Evolutionary conservation across 1,140 invertebrate genomes (phyloP), one percentile per base, ranked within the genome.

Genomic region (Magallana angulata): DNA sequence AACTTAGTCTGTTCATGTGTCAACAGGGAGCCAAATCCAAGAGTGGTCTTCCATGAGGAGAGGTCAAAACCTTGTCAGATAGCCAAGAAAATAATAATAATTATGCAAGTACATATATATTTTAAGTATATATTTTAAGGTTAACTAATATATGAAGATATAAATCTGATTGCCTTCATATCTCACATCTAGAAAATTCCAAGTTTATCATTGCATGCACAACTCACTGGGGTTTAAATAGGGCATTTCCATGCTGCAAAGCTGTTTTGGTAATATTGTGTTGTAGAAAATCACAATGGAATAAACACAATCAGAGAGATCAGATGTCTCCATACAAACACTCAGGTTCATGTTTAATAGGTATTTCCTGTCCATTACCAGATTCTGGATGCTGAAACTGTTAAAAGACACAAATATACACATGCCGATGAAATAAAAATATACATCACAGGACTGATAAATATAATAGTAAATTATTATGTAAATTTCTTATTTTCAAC

Each of bases 291-390:
- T 62, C 14, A 68, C 58, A 14, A 88, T 57, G n/a, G 80, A 36
- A 18, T 60, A 62, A 1, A 89, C 18, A 85, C 85, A 86, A 18
- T 80, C 71, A 76, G 59, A 36, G 1, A 80, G 57, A 24, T 81
- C 71, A 71, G 84, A 76, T 3, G 88, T 82, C 82, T 89, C 88
- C 24, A 86, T 81, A 85, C 88, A 89, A 30, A 89, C 85, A 83
- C 85, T 86, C 16, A 89, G 68, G 57, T 85, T 89, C 18, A 89
- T 48, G 36, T 84, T 89, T 6, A 89, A 57, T 68, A 86, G 18
- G 82, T 80, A 89, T 0, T 62, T 30, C 8, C 36, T 62, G n/a
- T 87, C 88, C 68, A 84, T 80, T 9, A 80, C 36, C 57, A 89
- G 58, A 24, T 89, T 85, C 59, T 84, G 83, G 12, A 89, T 57